Base-by-base conservation (phyloP, 1,140 invertebrate species). In the Anagrus nilaparvatae region DNA sequence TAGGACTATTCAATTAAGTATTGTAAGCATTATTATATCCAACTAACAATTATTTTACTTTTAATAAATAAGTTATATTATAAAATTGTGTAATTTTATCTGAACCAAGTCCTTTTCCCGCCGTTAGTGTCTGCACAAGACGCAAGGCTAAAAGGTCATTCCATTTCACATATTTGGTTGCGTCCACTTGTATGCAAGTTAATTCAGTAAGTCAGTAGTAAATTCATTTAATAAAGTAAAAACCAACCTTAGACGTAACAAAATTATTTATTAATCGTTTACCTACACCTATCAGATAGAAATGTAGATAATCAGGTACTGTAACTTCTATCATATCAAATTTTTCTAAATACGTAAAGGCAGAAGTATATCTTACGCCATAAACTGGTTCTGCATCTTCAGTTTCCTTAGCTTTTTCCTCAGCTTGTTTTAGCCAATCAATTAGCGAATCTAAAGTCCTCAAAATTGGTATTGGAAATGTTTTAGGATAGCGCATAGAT, bases 311-410 rank as follows among this genome's bases (percentile, higher is more conserved):
- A 17, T 48, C 47, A n/a, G 40, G 38, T 16, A 45, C 39, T 24
- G 42, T 41, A 12, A 42, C 47, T 7, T 37, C 29, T 5, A 48
- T 44, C 2, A 48, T 19, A 27, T 48, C 37, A 18, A 44, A 48
- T 9, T 31, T 27, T 9, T 10, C 4, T 28, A 48, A 38, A 27
- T 44, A 38, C 2, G 36, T 35, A 5, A 47, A 28, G 14, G 31
- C 24, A 14, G 31, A 31, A n/a, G 37, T 33, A 21, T 24, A 34
- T 35, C 21, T 21, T 18, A 48, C 31, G 2, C 35, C 41, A 25
- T 18, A 8, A n/a, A 12, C 6, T 35, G 5, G 14, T 19, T 10
- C 13, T 9, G 20, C 27, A 23, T 24, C 13, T 27, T 19, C 12
- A 8, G 24, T 21, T 12, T n/a, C 29, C 28, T 7, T 5, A 3